Conservation (phyloP, 2,888 invertebrate genomes). For the Bursaphelenchus okinawaensis region DNA sequence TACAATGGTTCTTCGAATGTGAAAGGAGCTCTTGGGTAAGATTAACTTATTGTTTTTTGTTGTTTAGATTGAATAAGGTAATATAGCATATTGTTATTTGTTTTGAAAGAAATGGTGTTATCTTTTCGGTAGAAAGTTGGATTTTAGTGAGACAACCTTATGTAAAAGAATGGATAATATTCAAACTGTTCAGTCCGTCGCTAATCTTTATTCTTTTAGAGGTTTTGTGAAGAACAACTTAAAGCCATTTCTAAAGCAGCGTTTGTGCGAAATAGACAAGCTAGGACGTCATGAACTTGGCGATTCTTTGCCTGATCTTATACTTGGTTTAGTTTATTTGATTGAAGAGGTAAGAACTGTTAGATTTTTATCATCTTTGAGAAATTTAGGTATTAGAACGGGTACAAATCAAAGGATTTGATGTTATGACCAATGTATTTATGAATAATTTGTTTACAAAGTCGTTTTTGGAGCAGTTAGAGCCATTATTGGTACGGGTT, state of each 20-base stretch:
- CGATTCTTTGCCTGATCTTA: background rate
- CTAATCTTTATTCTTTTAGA: background rate
- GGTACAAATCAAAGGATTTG: background rate
- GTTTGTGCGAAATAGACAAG: background rate
- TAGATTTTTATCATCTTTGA: too few relatives aligned
- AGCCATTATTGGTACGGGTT: background rate
- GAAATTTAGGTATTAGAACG: background rate
- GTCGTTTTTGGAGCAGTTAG: background rate
- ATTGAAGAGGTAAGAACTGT: background rate
- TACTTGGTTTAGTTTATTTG: background rate
- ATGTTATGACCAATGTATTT: background rate
- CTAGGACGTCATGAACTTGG: background rate
- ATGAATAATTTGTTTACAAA: background rate
- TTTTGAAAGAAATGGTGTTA: too few relatives aligned
- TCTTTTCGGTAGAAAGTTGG: too few relatives aligned
- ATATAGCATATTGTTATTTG: background rate
- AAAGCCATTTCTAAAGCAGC: background rate
- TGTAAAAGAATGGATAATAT: too few relatives aligned
- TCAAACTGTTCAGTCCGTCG: too few relatives aligned
- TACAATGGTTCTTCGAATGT: background rate
- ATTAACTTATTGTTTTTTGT: background rate
- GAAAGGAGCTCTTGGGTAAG: background rate
- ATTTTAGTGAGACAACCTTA: too few relatives aligned
- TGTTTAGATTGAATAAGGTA: too few relatives aligned
- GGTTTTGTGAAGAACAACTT: background rate